A percentile compares a stretch with the other conserved stretches of the same genome.
Evolutionary conservation across 2,113 vertebrate species (phyloP).

Genomic region (Myodes glareolus): DNA sequence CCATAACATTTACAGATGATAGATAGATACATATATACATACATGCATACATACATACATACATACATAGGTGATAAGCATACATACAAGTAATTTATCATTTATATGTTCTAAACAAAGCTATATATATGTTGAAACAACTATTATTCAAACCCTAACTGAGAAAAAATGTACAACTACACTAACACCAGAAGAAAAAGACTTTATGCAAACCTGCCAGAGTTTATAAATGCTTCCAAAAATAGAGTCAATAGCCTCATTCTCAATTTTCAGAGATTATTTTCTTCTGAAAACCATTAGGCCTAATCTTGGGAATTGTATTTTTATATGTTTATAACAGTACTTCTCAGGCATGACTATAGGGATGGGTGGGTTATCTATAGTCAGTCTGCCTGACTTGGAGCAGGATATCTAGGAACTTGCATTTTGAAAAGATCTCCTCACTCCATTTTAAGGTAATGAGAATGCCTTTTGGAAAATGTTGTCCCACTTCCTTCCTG

Average conservation of each 20-base stretch:
- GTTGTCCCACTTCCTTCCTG: too few species aligned
- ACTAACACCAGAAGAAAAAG: not conserved
- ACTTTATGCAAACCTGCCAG: not conserved
- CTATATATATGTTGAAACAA: not conserved
- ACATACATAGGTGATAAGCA: not conserved
- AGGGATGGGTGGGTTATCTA: not conserved
- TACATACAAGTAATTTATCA: not conserved
- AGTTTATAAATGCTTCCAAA: not conserved
- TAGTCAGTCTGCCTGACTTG: not conserved
- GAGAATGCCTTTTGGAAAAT: not conserved
- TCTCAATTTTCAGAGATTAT: not conserved
- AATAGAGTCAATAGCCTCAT: not conserved
- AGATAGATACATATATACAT: not conserved
- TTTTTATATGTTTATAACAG: not conserved
- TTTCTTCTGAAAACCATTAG: not conserved
- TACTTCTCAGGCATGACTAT: not conserved
- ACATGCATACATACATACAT: not conserved
- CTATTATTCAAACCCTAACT: not conserved
- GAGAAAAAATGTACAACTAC: not conserved
- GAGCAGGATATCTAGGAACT: not conserved
- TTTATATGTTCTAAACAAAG: not conserved
- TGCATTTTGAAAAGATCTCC: not conserved
- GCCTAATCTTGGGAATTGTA: not conserved
- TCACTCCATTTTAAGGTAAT: not conserved
- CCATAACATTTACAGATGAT: not conserved